phyloP scores from a whole-genome alignment of 2,113 vertebrate genomes.

The Leptocoma aspasia region DNA sequence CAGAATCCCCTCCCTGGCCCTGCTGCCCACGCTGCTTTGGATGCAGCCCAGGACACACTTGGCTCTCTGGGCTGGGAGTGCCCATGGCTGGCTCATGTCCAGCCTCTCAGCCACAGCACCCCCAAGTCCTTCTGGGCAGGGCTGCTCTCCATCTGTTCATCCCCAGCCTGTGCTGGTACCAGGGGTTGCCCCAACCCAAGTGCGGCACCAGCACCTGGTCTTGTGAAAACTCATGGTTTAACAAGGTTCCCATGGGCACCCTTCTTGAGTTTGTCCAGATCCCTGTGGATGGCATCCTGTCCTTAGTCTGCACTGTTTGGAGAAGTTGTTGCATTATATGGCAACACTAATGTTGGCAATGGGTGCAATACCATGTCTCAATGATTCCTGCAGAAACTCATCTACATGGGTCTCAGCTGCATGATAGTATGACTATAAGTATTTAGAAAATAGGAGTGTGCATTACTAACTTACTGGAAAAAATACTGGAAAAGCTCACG shows the following conservation, averaged over 20 bases:
- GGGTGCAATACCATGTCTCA: fast-evolving
- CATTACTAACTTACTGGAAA: background rate
- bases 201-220: background rate
- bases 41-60: background rate
- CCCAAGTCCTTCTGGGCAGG: background rate
- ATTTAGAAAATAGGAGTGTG: background rate
- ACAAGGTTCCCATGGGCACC: background rate
- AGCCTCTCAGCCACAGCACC: background rate
- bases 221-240: fast-evolving
- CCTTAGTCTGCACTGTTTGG: background rate
- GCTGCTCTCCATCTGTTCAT: background rate
- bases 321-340: background rate
- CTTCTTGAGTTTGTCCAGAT: background rate
- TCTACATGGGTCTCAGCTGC: background rate
- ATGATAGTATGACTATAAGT: background rate
- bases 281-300: background rate
- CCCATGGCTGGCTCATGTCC: background rate
- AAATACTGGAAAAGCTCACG: background rate
- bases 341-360: background rate
- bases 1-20: background rate
- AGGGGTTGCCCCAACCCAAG: fast-evolving
- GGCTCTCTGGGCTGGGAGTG: background rate
- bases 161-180: background rate
- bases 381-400: background rate
- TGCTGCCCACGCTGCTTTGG: background rate